A percentile compares a stretch with the other conserved stretches of the same genome.
These are phyloP conservation scores for Platichthys stellatus DNA, from an alignment of 2,113 vertebrate genomes.

Conservation along the genomic window DNA sequence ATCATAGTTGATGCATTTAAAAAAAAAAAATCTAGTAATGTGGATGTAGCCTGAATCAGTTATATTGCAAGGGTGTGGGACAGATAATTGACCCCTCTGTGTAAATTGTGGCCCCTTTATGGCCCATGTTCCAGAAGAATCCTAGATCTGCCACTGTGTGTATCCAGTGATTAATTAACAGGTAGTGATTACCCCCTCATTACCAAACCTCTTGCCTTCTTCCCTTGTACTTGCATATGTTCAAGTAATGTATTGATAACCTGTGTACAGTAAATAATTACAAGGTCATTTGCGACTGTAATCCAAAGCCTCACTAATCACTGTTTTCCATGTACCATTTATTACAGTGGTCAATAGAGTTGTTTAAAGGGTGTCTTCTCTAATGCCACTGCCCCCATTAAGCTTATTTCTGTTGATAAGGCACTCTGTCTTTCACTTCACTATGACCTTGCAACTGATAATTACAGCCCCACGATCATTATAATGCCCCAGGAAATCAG, in stretches of 20 bases:
- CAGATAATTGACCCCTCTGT: no score
- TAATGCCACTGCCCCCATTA: constrained; percentile 7
- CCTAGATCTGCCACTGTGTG: no score
- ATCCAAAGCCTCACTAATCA: background rate
- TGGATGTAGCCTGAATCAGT: no score
- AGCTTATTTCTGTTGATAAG: constrained; percentile 28
- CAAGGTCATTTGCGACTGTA: background rate
- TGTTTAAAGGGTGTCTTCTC: constrained; percentile 1
- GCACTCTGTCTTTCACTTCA: constrained; percentile 29
- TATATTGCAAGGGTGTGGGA: no score
- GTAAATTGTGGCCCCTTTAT: no score
- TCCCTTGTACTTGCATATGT: background rate
- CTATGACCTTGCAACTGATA: constrained; percentile 54
- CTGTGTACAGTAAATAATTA: background rate
- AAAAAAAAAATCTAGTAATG: no score
- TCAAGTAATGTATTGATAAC: background rate
- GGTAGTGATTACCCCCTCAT: background rate
- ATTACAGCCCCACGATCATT: constrained; percentile 48
- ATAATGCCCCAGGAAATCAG: constrained; percentile 44
- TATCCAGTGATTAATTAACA: background rate
- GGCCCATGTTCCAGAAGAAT: no score
- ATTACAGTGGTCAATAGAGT: constrained; percentile 6
- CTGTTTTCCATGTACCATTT: background rate
- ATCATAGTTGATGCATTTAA: no score
- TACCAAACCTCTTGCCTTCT: background rate